Conservation (phyloP, 2,888 invertebrate species). For the Endomychus coccineus region DNA sequence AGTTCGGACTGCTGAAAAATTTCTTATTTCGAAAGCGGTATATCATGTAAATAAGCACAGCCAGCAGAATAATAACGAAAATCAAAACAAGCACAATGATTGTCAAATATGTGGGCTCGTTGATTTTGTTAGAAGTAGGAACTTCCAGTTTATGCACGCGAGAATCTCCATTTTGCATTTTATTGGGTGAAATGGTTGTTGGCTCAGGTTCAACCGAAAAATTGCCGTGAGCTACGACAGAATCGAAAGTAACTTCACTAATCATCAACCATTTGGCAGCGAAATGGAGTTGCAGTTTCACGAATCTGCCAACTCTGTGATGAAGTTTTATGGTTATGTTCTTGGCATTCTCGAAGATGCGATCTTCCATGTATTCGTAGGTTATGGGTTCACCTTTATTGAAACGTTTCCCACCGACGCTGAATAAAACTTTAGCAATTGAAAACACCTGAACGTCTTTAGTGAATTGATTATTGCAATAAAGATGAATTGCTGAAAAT, state of each 20-base stretch:
- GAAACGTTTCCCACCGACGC: slow-evolving; percentile 66
- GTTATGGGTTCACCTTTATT: slow-evolving; percentile 71
- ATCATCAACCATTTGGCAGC: slow-evolving; percentile 83
- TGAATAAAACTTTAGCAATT: slow-evolving; percentile 69
- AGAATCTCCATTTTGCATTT: slow-evolving; percentile 45
- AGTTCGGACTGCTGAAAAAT: slow-evolving; percentile 64
- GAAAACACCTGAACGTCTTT: slow-evolving; percentile 80
- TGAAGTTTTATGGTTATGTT: slow-evolving; percentile 77
- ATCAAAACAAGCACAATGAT: slow-evolving; percentile 70
- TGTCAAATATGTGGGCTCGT: slow-evolving; percentile 68
- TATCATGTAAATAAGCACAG: slow-evolving; percentile 1
- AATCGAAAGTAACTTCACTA: slow-evolving; percentile 82
- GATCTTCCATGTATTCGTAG: slow-evolving; percentile 64
- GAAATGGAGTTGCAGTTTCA: slow-evolving; percentile 70
- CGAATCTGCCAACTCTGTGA: slow-evolving; percentile 72
- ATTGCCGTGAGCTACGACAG: slow-evolving; percentile 67
- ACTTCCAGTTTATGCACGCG: slow-evolving; percentile 49
- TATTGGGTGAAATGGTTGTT: slow-evolving; percentile 46
- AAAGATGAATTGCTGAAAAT: slow-evolving; percentile 75
- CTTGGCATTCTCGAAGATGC: slow-evolving; percentile 71
- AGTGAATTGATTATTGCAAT: slow-evolving; percentile 79
- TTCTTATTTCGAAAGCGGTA: slow-evolving; percentile 60
- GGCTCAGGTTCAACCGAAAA: slow-evolving; percentile 62
- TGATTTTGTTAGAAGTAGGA: slow-evolving; percentile 60
- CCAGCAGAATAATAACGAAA: slow-evolving; percentile 56